Evolutionary conservation across 2,113 vertebrate genomes (phyloP), one percentile per base, ranked within the genome.

Genomic region (Ailurus styani): DNA sequence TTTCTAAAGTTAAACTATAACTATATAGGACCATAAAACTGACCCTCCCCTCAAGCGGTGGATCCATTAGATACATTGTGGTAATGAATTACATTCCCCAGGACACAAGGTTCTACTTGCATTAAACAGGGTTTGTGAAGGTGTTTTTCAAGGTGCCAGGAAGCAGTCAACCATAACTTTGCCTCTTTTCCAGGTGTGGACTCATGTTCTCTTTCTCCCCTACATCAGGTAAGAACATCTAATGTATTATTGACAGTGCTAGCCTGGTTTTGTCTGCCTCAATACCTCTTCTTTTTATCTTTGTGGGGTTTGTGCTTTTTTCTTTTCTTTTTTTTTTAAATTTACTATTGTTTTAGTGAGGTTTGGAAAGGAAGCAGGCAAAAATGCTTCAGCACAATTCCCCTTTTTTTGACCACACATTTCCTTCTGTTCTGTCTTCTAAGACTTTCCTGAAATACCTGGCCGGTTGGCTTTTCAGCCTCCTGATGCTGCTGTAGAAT

Each of bases 1-100:
- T 96, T 90, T 85, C 68, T 92, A n/a, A 95, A 84, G 88, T 93
- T 97, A 91, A 87, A 96, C 31, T 96, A 0, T 97, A 87, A 96
- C 93, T 97, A 54, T 95, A 75, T 62, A 64, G 64, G 82, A 87
- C 40, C 57, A 87, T 95, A 97, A 98, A 97, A 94, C 55, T 93
- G 92, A 50, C 79, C 95, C 21, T 55, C 62, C 50, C 20, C 55
- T 62, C 75, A 70, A 21, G 85, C 42, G 78, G 13, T 82, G n/a
- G 57, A 86, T 90, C 94, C 82, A 64, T 97, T 93, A 85, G 54
- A 55, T 87, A 68, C 12, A 57, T 15, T 86, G 3, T 88, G 37
- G 31, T 25, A n/a, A 23, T 77, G 45, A 87, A 96, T 95, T 85
- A 78, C 29, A 95, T 88, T 97, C 37, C 55, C 23, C 27, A 66